Base-by-base conservation (phyloP, 2,113 vertebrate genomes). In the Calonectris borealis region DNA sequence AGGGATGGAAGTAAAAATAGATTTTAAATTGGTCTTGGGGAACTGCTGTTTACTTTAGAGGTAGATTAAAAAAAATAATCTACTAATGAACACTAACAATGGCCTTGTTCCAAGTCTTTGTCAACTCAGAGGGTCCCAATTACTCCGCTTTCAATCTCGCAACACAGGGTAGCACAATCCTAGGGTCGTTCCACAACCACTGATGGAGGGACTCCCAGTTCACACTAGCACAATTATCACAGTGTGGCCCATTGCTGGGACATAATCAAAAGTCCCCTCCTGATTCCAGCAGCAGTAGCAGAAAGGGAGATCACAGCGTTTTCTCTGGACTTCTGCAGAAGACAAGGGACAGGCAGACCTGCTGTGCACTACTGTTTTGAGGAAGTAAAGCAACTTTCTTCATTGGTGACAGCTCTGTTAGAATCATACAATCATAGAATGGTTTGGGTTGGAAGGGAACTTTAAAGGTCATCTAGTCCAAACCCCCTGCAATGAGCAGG, bases 1-100 rank as follows among this genome's bases (percentile, higher is more conserved):
- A 38, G 61, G 68, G 62, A 58, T 70, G n/a, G 66, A 65, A 64
- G 46, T 49, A 87, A 95, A 93, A 87, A 87, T 87, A 83, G 91
- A 64, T 75, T 80, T 90, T 83, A 93, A 93, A 95, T 90, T 83
- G 91, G 66, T 73, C 83, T 52, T 87, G 34, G 44, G 72, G 68
- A 93, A 29, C 55, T 79, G 14, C 68, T 83, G 44, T 90, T 95
- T 95, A 76, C 38, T 90, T 87, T 80, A 49, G 55, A 83, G 83
- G 61, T 65, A 64, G n/a, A 66, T 54, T 62, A 36, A 32, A 65
- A 44, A 75, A 70, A 52, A 13, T 36, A 13, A 52, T 27, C 34
- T 58, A 31, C 55, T 90, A 87, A 87, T 70, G 83, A 95, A 65
- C 72, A 64, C 51, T 83, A 83, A 79, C 3, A 9, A 75, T 44